Conservation (phyloP, 2,888 invertebrate genomes). For the Pegoplata infirma region DNA sequence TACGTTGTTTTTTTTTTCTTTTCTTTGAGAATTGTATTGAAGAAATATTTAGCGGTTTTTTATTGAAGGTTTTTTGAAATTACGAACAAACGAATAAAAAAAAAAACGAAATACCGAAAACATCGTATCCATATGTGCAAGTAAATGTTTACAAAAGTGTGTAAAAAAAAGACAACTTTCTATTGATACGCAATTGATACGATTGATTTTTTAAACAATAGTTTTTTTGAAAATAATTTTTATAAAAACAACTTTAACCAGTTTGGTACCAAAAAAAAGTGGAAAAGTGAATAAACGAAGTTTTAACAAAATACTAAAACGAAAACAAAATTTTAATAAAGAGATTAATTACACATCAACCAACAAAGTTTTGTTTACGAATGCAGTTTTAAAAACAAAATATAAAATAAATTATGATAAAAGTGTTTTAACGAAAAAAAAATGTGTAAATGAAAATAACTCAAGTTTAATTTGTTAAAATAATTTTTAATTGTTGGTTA, state of each 20-base stretch:
- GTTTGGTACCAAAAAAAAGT: background rate
- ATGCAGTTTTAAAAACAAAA: slow-evolving; percentile 48
- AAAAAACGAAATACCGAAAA: no score
- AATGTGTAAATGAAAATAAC: background rate
- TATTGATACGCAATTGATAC: slow-evolving; percentile 23
- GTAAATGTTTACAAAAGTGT: background rate
- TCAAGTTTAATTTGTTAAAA: background rate
- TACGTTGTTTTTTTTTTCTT: background rate
- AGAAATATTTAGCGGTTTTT: background rate
- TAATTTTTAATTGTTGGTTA: no score
- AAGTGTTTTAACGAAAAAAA: background rate
- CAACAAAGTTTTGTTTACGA: slow-evolving; percentile 41
- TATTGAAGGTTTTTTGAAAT: background rate
- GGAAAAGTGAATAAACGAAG: background rate
- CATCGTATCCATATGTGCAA: background rate
- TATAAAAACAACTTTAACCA: background rate
- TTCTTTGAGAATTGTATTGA: background rate
- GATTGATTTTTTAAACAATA: background rate
- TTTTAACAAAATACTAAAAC: no score
- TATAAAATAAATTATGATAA: background rate
- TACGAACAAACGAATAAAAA: background rate
- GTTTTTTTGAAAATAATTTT: background rate
- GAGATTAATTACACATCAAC: background rate
- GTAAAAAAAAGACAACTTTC: slow-evolving; percentile 22
- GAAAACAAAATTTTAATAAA: background rate